Evolutionary conservation across 2,888 invertebrate species (phyloP).

Genomic region (Hemicrepidius hirtus): DNA sequence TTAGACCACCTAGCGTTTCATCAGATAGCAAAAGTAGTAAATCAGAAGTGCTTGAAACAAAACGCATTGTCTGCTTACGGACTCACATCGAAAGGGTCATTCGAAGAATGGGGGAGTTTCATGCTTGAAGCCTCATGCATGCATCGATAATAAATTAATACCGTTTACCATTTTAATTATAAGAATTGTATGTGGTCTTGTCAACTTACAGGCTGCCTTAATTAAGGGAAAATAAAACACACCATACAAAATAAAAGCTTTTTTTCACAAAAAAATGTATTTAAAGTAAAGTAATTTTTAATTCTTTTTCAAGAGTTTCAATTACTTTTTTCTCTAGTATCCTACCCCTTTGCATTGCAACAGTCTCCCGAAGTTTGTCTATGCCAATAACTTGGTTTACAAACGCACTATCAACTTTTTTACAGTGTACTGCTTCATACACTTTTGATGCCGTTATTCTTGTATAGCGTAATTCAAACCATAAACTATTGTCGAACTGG

Average conservation of each 20-base stretch:
- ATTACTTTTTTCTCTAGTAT: background rate
- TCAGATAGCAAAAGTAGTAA: slow-evolving; percentile 19
- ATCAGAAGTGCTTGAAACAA: slow-evolving; percentile 32
- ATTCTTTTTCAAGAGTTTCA: background rate
- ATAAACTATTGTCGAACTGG: slow-evolving; percentile 34
- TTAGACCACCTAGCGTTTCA: slow-evolving; percentile 41
- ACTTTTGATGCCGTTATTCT: slow-evolving; percentile 52
- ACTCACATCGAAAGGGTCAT: slow-evolving; percentile 34
- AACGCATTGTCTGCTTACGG: slow-evolving; percentile 15
- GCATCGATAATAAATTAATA: slow-evolving; percentile 20
- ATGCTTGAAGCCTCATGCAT: slow-evolving; percentile 46
- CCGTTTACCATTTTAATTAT: slow-evolving; percentile 12
- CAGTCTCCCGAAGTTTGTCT: background rate
- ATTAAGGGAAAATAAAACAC: background rate
- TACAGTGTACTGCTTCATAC: slow-evolving; percentile 46
- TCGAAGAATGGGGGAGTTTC: slow-evolving; percentile 47
- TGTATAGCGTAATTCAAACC: slow-evolving; percentile 53
- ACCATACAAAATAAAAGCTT: background rate
- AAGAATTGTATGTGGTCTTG: slow-evolving; percentile 12
- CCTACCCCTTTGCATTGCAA: background rate
- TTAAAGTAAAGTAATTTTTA: slow-evolving; percentile 9
- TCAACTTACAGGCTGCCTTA: slow-evolving; percentile 30
- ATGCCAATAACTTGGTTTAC: background rate
- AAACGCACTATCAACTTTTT: background rate
- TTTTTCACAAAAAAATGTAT: background rate